Evolutionary conservation across 2,113 vertebrate genomes (phyloP).

Genomic region (Tinamus guttatus): DNA sequence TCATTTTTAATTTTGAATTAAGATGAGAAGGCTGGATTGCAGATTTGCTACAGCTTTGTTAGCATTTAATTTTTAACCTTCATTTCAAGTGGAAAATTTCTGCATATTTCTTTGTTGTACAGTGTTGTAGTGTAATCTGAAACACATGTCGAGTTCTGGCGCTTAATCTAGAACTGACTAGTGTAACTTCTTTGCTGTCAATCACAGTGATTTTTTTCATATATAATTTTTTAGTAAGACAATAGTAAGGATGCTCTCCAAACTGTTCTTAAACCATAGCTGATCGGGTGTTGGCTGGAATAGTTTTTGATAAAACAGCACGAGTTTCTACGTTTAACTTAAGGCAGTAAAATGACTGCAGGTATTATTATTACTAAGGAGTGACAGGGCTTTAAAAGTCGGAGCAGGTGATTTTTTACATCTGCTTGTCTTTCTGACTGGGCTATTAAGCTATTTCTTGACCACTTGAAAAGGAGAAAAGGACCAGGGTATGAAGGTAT

Average conservation of each 20-base stretch:
- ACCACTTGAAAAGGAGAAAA: no score
- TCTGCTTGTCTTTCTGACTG: constrained; percentile 11
- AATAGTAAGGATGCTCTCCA: constrained; percentile 18
- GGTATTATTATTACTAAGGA: constrained; percentile 32
- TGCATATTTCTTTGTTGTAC: constrained; percentile 62
- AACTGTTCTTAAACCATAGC: neutral
- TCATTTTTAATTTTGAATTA: constrained; percentile 4
- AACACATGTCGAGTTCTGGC: constrained; percentile 55
- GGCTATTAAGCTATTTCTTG: no score
- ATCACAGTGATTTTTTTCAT: neutral
- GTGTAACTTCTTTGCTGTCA: constrained; percentile 49
- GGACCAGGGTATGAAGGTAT: neutral
- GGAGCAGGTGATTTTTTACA: constrained; percentile 60
- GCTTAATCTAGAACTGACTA: constrained; percentile 29
- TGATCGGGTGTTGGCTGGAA: neutral
- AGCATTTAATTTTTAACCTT: constrained; percentile 65
- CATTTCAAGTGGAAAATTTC: constrained; percentile 58
- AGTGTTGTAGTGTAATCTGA: constrained; percentile 52
- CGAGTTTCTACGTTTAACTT: neutral
- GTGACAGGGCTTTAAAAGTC: neutral
- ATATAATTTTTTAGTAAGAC: neutral
- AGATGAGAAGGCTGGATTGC: constrained; percentile 35
- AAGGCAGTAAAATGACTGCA: neutral
- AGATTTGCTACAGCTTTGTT: constrained; percentile 29
- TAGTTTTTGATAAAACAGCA: constrained; percentile 10